Evolutionary conservation across 1,140 invertebrate species (phyloP).

Genomic region (Nymphalis io): DNA sequence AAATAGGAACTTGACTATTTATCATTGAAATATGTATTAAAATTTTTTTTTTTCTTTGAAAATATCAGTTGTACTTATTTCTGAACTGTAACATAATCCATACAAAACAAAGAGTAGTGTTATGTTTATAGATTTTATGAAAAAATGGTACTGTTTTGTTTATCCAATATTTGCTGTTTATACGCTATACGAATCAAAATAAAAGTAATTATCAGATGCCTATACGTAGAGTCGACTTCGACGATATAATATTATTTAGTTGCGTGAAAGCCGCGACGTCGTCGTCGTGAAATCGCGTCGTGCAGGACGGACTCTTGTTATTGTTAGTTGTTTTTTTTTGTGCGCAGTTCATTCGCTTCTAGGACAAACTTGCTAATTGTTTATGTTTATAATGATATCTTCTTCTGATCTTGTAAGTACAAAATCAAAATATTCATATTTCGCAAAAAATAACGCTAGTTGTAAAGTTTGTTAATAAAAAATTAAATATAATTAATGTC

Average conservation of each 20-base stretch:
- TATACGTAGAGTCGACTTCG: background rate
- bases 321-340: constrained; percentile 33
- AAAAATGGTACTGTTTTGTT: constrained; percentile 18
- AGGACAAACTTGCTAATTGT: constrained; percentile 14
- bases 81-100: constrained; percentile 23
- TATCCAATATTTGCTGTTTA: constrained; percentile 22
- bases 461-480: too few species aligned
- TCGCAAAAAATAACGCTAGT: background rate
- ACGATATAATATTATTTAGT: constrained; percentile 33
- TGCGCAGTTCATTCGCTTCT: constrained; percentile 41
- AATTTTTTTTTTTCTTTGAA: background rate
- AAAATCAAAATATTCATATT: constrained; percentile 5
- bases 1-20: too few species aligned
- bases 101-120: constrained; percentile 24
- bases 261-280: too few species aligned
- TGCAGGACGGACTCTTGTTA: constrained; percentile 28
- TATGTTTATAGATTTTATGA: background rate
- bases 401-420: constrained; percentile 36
- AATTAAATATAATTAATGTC: too few species aligned
- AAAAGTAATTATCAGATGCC: constrained; percentile 24
- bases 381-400: constrained; percentile 35
- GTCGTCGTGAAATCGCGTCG: constrained; percentile 17
- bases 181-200: constrained; percentile 44
- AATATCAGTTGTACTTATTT: background rate
- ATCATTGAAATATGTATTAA: background rate